Conservation (phyloP, 2,797 vertebrate genomes). For the Arnoldichthys spilopterus region DNA sequence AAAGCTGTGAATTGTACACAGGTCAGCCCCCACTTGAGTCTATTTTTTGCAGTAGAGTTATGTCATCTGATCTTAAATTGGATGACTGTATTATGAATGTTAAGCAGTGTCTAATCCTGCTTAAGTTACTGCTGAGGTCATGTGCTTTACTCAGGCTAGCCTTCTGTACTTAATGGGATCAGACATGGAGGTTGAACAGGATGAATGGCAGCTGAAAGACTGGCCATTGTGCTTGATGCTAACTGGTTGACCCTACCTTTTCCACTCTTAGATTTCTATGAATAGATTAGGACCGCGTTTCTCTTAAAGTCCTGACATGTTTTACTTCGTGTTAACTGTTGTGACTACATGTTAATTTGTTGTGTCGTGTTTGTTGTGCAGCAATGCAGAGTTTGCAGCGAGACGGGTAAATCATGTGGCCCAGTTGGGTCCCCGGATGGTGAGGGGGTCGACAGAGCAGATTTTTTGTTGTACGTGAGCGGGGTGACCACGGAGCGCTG, state of each 20-base stretch:
- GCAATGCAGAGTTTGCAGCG: conserved; percentile 91
- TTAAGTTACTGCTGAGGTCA: conserved; percentile 20
- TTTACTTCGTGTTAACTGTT: background rate
- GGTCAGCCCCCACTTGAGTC: background rate
- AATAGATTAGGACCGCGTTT: background rate
- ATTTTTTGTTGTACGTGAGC: conserved; percentile 94
- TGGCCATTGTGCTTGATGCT: background rate
- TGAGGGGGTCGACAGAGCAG: conserved; percentile 85
- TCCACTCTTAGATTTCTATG: background rate
- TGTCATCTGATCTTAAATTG: background rate
- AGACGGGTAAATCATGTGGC: conserved; percentile 82
- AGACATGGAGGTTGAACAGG: conserved; percentile 22
- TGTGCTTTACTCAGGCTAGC: background rate
- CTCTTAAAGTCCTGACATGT: background rate
- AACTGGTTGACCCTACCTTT: background rate
- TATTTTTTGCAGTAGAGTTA: background rate
- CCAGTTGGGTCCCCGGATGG: conserved; percentile 81
- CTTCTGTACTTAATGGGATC: conserved; percentile 38
- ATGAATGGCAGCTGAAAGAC: conserved; percentile 5
- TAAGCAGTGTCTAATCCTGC: conserved; percentile 9
- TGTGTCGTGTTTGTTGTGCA: conserved; percentile 54
- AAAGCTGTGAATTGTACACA: background rate
- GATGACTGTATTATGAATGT: conserved; percentile 1
- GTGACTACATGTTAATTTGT: background rate
- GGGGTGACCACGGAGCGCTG: conserved; percentile 93